Evolutionary conservation across 2,888 invertebrate species (phyloP), one percentile per base, ranked within the genome.

Genomic region (Tribolium freemani): DNA sequence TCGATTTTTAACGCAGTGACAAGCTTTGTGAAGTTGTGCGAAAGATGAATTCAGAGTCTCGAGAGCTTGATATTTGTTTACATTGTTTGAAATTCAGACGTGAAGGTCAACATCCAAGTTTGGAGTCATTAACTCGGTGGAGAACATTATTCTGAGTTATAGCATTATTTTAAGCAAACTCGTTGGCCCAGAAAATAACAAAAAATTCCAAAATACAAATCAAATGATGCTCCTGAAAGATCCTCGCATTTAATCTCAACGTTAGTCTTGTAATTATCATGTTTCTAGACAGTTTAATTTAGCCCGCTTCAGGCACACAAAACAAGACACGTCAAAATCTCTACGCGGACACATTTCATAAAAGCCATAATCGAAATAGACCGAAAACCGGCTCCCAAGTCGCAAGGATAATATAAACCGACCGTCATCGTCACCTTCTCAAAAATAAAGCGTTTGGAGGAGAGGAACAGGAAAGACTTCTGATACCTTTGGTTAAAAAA

Each of bases 91-190:
- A 66, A 66, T 45, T 54, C 66, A 66, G 56, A 54, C 66, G 31
- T 44, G 58, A 66, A 66, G 66, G 66, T 66, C 66, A 66, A 53
- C 46, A 66, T 9, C 31, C 66, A 66, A 66, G 66, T 66, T 66
- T 51, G 66, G 51, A 66, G 66, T 66, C 66, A 54, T 66, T 66
- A 66, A 66, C 54, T 26, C 38, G 38, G 0, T 1, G 6, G 38
- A 38, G 31, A 38, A 38, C 5, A 38, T 38, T 38, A 38, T 38
- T 38, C 8, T 38, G 31, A 5, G 5, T 38, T 38, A 38, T 38
- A n/a, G n/a, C n/a, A n/a, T n/a, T n/a, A n/a, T n/a, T n/a, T n/a
- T n/a, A n/a, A 31, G 8, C 38, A 38, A 38, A n/a, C 8, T 38
- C 38, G 9, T 9, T 26, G 26, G 3, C 26, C 3, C 26, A 26